Evolutionary conservation across 1,140 invertebrate species (phyloP).

Genomic region (Microplitis mediator): DNA sequence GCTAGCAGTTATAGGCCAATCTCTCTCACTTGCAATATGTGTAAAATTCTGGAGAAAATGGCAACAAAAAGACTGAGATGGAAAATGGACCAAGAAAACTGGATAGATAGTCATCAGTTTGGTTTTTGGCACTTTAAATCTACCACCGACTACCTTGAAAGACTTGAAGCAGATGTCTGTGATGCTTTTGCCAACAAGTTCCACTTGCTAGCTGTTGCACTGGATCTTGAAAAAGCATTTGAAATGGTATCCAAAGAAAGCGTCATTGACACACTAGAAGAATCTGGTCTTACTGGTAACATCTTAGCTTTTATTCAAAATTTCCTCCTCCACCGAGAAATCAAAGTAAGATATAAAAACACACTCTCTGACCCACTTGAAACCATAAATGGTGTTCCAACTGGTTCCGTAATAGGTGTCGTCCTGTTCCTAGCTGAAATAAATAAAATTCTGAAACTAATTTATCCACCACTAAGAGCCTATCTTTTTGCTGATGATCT

Average conservation of each 20-base stretch:
- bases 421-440: neutral
- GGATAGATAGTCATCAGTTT: neutral
- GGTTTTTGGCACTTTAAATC: slow-evolving; percentile 2
- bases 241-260: slow-evolving; percentile 2
- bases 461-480: neutral
- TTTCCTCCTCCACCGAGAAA: neutral
- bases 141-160: neutral
- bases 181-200: neutral
- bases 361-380: neutral
- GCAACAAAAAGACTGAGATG: neutral
- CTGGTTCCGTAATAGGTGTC: slow-evolving; percentile 2
- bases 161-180: neutral
- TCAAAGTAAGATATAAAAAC: neutral
- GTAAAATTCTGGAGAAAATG: slow-evolving; percentile 17
- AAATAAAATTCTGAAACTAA: neutral
- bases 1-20: slow-evolving; percentile 7
- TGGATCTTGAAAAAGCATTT: slow-evolving; percentile 12
- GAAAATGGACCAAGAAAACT: neutral
- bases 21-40: neutral
- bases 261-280: neutral
- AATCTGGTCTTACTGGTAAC: neutral
- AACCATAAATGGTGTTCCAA: slow-evolving; percentile 5
- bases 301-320: neutral
- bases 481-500: slow-evolving; percentile 3
- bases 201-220: neutral